Evolutionary conservation across 2,888 invertebrate genomes (phyloP), one percentile per base, ranked within the genome.

Genomic region (Ormyrus labotus): DNA sequence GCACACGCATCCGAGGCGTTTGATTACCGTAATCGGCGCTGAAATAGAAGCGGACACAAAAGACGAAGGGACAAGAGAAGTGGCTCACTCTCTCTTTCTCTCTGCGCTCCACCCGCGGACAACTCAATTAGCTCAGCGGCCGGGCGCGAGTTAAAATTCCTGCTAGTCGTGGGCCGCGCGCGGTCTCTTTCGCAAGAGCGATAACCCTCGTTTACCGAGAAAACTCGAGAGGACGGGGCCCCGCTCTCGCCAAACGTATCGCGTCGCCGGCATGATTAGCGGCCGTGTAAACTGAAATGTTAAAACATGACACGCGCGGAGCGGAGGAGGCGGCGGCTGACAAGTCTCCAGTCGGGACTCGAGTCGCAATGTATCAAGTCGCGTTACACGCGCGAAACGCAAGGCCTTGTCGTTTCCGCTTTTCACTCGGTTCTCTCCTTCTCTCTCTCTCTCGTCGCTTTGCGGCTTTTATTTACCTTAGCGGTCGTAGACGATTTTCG

Each of bases 241-340:
- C 74, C 7, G 60, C 6, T 19, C 73, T 6, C 8, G 34, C 13
- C 80, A 79, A 80, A 85, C 82, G 82, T 78, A 84, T 85, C 84
- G 84, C 83, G 78, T 83, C 83, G 83, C 78, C 84, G 86, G 87
- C 87, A 86, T 89, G 89, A 90, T 90, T 89, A 89, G 89, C 89
- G 86, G 84, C 84, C 89, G 87, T 89, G 90, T 90, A 90, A 89
- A 88, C 87, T 88, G 87, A 89, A 89, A 90, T 88, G 89, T 89
- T 89, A 87, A 88, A 88, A 89, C 88, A 87, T 84, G 88, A 87
- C 85, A 57, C 34, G 11, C 3, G 11, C 3, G 53, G 13, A 6
- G 60, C 13, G 51, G 60, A 45, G 70, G 47, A 10, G 70, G 65
- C 47, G 11, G 13, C 58, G 55, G 7, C 9, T 50, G 78, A 72